phyloP scores from a whole-genome alignment of 2,888 invertebrate species.

The Tetramorium bicarinatum region DNA sequence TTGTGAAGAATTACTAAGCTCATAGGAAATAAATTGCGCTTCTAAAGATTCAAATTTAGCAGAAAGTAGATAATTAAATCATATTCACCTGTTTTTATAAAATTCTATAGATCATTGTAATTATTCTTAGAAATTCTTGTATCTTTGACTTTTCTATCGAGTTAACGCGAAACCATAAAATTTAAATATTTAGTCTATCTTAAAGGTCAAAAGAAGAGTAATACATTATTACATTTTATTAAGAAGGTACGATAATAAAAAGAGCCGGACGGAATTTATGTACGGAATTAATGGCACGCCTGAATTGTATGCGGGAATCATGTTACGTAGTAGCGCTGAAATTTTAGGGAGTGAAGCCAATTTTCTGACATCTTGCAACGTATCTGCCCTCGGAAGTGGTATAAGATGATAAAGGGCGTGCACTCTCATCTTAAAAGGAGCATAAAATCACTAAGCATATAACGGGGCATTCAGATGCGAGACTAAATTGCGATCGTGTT shows the following conservation, averaged over 20 bases:
- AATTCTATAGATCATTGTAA: background rate
- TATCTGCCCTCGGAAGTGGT: constrained; percentile 29
- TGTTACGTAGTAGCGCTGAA: constrained; percentile 11
- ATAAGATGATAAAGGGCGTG: constrained; percentile 37
- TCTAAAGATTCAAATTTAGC: background rate
- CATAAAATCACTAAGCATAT: constrained; percentile 54
- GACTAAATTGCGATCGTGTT: constrained; percentile 55
- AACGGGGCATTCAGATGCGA: constrained; percentile 33
- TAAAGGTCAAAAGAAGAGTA: background rate
- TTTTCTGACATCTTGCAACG: constrained; percentile 41
- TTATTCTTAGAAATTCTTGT: background rate
- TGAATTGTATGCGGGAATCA: constrained; percentile 19
- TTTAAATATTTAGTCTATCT: background rate
- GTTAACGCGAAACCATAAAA: background rate
- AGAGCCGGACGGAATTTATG: background rate
- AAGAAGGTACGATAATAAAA: background rate
- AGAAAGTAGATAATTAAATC: background rate
- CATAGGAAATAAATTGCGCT: background rate
- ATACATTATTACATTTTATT: background rate
- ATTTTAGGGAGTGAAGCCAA: constrained; percentile 30
- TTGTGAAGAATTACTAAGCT: background rate
- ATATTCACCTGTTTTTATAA: background rate
- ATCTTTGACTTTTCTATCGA: background rate
- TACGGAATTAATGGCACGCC: constrained; percentile 2
- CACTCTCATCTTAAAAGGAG: constrained; percentile 29